Percentiles rank a stretch among this genome's conserved stretches.
Evolutionary conservation across 2,113 vertebrate species (phyloP).

Genomic region (Anoura caudifer): DNA sequence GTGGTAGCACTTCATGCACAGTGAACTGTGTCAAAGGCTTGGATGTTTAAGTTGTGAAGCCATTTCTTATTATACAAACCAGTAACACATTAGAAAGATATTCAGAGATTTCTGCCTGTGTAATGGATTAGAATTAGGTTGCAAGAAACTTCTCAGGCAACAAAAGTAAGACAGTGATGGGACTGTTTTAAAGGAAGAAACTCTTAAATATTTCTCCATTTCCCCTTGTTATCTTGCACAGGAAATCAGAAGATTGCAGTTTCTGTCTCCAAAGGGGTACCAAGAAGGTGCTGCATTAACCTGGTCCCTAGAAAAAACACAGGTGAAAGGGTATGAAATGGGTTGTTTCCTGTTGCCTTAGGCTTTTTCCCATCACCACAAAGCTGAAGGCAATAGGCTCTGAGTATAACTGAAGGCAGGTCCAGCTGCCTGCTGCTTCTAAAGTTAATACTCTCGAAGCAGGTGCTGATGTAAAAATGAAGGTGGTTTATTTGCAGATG

Average conservation of each 20-base stretch:
- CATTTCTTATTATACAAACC: neutral
- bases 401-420: neutral
- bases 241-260: neutral
- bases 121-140: neutral
- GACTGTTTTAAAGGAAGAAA: neutral
- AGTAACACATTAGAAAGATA: neutral
- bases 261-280: neutral
- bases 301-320: neutral
- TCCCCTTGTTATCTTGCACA: neutral
- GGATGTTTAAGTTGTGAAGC: neutral
- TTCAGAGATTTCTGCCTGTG: neutral
- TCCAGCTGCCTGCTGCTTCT: too few species aligned
- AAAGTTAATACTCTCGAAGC: too few species aligned
- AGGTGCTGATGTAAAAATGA: too few species aligned
- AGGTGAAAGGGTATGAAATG: neutral
- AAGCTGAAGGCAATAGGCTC: neutral
- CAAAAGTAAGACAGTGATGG: neutral
- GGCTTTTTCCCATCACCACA: neutral
- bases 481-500: too few species aligned
- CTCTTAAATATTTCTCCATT: neutral
- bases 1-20: neutral
- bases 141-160: neutral
- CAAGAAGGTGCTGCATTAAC: neutral
- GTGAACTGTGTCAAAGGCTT: neutral
- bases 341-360: neutral